phyloP scores from a whole-genome alignment of 2,797 vertebrate species.

The Pyrocephalus nanus region DNA sequence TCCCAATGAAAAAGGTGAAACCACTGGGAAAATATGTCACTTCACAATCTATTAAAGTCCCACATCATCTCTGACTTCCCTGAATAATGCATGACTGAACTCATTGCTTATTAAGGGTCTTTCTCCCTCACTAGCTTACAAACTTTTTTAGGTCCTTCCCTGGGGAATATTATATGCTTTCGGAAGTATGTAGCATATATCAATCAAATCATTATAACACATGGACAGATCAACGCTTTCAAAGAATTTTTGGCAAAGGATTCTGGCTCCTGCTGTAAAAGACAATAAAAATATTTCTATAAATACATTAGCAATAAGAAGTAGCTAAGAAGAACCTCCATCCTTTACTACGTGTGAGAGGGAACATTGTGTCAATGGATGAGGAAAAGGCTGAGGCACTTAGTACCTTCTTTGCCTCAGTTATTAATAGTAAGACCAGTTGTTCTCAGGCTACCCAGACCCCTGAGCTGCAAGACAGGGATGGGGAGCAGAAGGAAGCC shows the following conservation, averaged over 20 bases:
- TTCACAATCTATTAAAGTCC: neutral
- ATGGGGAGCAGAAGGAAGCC: neutral
- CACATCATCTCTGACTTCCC: neutral
- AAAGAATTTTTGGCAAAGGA: neutral
- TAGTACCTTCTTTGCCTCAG: neutral
- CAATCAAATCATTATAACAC: neutral
- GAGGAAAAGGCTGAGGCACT: neutral
- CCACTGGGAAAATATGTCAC: neutral
- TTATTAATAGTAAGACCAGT: neutral
- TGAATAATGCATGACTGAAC: neutral
- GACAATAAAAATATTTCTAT: neutral
- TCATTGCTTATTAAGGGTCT: neutral
- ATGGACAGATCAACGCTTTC: neutral
- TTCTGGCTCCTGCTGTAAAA: neutral
- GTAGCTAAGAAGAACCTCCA: neutral
- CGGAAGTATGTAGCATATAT: neutral
- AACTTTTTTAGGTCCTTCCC: neutral
- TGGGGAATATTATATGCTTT: neutral
- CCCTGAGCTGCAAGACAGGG: neutral
- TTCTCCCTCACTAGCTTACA: neutral
- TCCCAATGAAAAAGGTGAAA: neutral
- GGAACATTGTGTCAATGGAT: neutral
- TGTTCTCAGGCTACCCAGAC: rapidly evolving
- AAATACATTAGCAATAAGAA: neutral
- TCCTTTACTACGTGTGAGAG: neutral